phyloP scores from a whole-genome alignment of 2,797 vertebrate species.

The Cyprinodon diabolis region DNA sequence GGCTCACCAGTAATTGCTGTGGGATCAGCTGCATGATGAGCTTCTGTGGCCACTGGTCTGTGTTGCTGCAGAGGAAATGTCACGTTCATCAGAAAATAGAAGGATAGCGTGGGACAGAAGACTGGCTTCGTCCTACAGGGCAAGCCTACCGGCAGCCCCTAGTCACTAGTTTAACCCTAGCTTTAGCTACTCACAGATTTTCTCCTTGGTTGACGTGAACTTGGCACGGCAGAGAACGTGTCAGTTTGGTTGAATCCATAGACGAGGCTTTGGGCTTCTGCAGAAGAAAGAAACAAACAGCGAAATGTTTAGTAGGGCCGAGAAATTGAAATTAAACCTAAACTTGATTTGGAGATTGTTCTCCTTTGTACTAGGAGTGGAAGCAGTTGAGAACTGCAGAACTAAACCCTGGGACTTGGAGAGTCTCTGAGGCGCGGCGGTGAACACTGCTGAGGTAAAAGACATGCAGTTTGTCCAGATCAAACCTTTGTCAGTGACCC shows the following conservation, averaged over 20 bases:
- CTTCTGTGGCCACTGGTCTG: slow-evolving; percentile 95
- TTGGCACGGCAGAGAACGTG: slow-evolving; percentile 91
- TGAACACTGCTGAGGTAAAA: slow-evolving; percentile 15
- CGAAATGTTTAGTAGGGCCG: not conserved
- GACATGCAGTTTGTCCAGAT: slow-evolving; percentile 7
- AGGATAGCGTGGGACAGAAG: too few relatives aligned
- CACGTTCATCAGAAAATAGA: too few relatives aligned
- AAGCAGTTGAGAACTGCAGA: not conserved
- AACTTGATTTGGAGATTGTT: not conserved
- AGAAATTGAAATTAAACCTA: not conserved
- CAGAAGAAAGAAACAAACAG: slow-evolving; percentile 3
- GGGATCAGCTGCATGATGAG: slow-evolving; percentile 97
- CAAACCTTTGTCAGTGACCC: slow-evolving; percentile 33
- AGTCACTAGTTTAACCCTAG: not conserved
- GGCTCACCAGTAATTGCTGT: slow-evolving; percentile 88
- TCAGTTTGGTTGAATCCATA: slow-evolving; percentile 90
- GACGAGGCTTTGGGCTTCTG: slow-evolving; percentile 93
- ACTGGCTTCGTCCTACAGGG: too few relatives aligned
- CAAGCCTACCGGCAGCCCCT: too few relatives aligned
- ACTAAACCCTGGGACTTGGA: too few relatives aligned
- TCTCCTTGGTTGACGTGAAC: slow-evolving; percentile 94
- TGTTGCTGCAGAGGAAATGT: slow-evolving; percentile 79
- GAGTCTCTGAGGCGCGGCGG: too few relatives aligned
- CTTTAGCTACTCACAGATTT: slow-evolving; percentile 86
- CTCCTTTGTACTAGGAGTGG: not conserved